phyloP scores from a whole-genome alignment of 2,797 vertebrate genomes.

The Parotocinclus haroldoi region DNA sequence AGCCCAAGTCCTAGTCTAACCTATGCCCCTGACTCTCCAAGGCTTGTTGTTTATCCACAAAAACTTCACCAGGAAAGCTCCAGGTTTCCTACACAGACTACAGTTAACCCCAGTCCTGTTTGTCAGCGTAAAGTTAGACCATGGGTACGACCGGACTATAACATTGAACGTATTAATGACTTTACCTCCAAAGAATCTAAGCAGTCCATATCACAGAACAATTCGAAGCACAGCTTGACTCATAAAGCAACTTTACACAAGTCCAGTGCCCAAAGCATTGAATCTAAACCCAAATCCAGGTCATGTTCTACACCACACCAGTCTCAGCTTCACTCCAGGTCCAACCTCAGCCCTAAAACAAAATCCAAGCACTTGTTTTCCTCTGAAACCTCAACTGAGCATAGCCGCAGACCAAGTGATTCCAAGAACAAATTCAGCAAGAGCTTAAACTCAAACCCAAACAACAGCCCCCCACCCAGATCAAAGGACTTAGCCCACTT shows the following conservation, averaged over 20 bases:
- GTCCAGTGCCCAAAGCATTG: constrained; percentile 30
- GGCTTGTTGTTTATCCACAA: constrained; percentile 33
- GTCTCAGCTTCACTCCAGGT: constrained; percentile 18
- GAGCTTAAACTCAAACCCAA: constrained; percentile 49
- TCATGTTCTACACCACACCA: constrained; percentile 41
- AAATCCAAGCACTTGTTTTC: constrained; percentile 42
- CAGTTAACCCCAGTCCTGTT: constrained; percentile 41
- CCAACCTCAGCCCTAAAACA: constrained; percentile 35
- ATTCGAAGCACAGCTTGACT: constrained; percentile 45
- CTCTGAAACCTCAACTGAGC: constrained; percentile 44
- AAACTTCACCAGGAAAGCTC: constrained; percentile 38
- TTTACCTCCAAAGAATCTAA: constrained; percentile 33
- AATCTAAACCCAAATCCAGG: constrained; percentile 40
- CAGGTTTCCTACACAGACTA: constrained; percentile 40
- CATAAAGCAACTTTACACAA: constrained; percentile 48
- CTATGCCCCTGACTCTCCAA: constrained; percentile 52
- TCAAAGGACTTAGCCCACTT: constrained; percentile 49
- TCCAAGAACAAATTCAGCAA: constrained; percentile 46
- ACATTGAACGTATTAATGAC: constrained; percentile 37
- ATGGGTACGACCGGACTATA: constrained; percentile 54
- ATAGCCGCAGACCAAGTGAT: constrained; percentile 43
- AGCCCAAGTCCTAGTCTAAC: constrained; percentile 66
- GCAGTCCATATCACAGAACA: constrained; percentile 25
- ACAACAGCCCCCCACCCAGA: constrained; percentile 46
- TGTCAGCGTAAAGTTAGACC: constrained; percentile 58